Evolutionary conservation across 2,888 invertebrate species (phyloP), one percentile per base, ranked within the genome.

Genomic region (Sinodicranocentrus sp.): DNA sequence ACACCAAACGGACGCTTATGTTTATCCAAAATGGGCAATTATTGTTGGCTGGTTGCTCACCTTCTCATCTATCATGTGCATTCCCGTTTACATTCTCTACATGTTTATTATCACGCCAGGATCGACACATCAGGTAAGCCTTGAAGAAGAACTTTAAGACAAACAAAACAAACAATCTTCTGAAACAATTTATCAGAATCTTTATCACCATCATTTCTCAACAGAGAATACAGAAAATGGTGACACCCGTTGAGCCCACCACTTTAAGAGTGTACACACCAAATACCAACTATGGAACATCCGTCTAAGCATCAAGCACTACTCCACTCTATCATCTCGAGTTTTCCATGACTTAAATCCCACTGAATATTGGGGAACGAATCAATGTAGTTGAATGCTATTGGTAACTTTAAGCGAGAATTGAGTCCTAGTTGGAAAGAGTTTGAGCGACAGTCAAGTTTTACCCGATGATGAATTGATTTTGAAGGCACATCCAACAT

Each of bases 21-120:
- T 3, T 75, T 96, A 96, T 91, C 96, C 96, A 0, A 91, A 92
- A 70, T 97, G 96, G 96, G 95, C 95, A 88, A 93, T 95, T 90
- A 92, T 92, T 71, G 93, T 96, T 75, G 97, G 97, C 23, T 96
- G 96, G 94, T 90, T 93, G 25, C 93, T 97, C 89, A 97, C 97
- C 0, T 94, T 94, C 68, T 96, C 96, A 61, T 97, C 97, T 25
- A 94, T 97, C 84, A 92, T 95, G 84, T 96, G 95, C 90, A 96
- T 97, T 87, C 97, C 97, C 0, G 90, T 94, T 87, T 97, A 96
- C 91, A 95, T 96, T 88, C 89, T 96, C 78, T 97, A 96, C 91
- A 95, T 94, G 91, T 92, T 94, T 88, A 90, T 92, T 77, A 93
- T 93, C 71, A 95, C 95, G 0, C 94, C 94, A 33, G 95, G 95